Percentiles rank a stretch among this genome's conserved stretches.
phyloP scores from a whole-genome alignment of 2,888 invertebrate genomes.

The Tiliacea aurago region DNA sequence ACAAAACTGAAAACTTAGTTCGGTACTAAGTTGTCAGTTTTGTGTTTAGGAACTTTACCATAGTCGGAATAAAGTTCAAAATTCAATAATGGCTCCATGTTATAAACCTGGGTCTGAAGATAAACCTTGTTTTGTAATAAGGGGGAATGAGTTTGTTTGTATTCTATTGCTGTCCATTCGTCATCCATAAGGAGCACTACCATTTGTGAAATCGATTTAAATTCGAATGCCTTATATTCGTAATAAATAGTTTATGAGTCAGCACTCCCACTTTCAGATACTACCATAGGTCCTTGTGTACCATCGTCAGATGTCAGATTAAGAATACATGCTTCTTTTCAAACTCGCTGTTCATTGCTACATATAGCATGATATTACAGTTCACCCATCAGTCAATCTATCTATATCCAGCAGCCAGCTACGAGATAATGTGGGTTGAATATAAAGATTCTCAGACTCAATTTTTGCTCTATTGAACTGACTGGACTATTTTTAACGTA shows the following conservation, averaged over 20 bases:
- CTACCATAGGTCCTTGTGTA: not conserved
- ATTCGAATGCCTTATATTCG: constrained; percentile 18
- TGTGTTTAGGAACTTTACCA: too few species aligned
- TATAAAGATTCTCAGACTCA: constrained; percentile 34
- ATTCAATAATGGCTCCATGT: too few species aligned
- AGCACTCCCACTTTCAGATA: constrained; percentile 7
- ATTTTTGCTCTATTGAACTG: constrained; percentile 64
- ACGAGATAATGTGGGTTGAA: constrained; percentile 35
- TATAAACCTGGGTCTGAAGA: too few species aligned
- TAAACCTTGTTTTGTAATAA: too few species aligned
- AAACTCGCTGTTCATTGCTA: constrained; percentile 27
- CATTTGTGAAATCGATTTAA: constrained; percentile 41
- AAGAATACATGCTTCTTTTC: constrained; percentile 1
- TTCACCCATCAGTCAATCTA: constrained; percentile 33
- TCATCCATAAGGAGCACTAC: constrained; percentile 14
- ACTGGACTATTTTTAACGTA: constrained; percentile 71
- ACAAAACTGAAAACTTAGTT: too few species aligned
- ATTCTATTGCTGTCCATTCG: constrained; percentile 38
- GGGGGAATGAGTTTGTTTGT: constrained; percentile 34
- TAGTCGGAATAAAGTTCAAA: too few species aligned
- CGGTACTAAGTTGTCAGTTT: too few species aligned
- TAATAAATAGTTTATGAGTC: constrained; percentile 19
- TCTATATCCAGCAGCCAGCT: constrained; percentile 35
- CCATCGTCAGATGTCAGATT: not conserved
- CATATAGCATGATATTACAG: constrained; percentile 31